These are phyloP conservation scores for Clupea harengus DNA, from an alignment of 2,113 vertebrate species.

Conservation along the genomic window DNA sequence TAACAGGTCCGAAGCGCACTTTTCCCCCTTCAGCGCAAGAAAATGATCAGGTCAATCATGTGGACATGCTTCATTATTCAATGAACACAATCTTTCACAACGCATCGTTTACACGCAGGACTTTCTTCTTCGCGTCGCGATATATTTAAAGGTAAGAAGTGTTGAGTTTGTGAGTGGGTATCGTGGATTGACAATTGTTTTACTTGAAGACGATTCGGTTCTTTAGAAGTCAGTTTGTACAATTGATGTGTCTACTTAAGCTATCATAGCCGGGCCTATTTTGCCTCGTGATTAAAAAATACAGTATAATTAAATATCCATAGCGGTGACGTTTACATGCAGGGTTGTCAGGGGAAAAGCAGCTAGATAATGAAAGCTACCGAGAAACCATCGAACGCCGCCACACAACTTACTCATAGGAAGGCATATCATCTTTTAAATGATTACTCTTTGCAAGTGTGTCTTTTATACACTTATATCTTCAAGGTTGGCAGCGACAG, in stretches of 20 bases:
- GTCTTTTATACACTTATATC: not conserved
- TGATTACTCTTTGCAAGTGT: conserved; percentile 20
- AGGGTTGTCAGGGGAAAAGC: conserved; percentile 75
- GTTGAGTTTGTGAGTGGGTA: conserved; percentile 61
- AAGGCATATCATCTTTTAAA: conserved; percentile 43
- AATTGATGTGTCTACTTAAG: conserved; percentile 69
- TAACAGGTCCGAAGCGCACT: conserved; percentile 87
- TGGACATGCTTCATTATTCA: conserved; percentile 96
- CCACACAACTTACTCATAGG: conserved; percentile 75
- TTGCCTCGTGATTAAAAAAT: conserved; percentile 83
- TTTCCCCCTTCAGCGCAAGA: conserved; percentile 82
- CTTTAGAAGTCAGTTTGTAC: conserved; percentile 81
- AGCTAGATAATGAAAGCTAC: conserved; percentile 65
- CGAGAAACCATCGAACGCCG: conserved; percentile 74
- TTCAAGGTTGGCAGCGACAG: conserved; percentile 16
- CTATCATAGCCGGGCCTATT: conserved; percentile 75
- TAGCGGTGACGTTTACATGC: conserved; percentile 81
- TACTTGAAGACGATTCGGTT: conserved; percentile 48
- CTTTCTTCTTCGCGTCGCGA: conserved; percentile 80
- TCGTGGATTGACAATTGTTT: conserved; percentile 48
- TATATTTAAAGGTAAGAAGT: conserved; percentile 87
- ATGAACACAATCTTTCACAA: conserved; percentile 88
- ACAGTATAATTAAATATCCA: conserved; percentile 87
- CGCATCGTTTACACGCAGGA: conserved; percentile 86
- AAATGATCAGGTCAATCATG: conserved; percentile 94